Evolutionary conservation across 2,113 vertebrate genomes (phyloP), one percentile per base, ranked within the genome.

Genomic region (Benitochromis conjunctus): DNA sequence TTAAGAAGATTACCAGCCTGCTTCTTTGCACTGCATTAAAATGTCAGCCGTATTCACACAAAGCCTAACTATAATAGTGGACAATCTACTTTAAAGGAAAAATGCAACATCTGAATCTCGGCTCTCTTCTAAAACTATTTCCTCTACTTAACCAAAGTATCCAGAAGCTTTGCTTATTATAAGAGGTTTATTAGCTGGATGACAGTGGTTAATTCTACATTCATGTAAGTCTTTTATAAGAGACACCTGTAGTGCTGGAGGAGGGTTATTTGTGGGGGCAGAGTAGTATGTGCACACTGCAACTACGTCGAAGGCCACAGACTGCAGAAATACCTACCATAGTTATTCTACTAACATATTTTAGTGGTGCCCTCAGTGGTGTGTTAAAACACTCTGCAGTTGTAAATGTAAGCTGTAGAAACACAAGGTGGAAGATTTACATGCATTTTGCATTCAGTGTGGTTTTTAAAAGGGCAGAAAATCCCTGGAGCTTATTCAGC

Each of bases 171-270:
- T 53, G 18, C 71, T 51, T 31, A 31, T 53, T 10, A 46, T 71
- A 43, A 76, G 26, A 76, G 46, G 46, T 29, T 53, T 14, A 24
- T 16, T 31, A 43, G 60, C 11, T 64, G 26, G 57, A 80, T 43
- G 10, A 74, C 36, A 1, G 55, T 76, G 31, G 60, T 85, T 79
- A 83, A 74, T 74, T 78, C 55, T 43, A 66, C 34, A 4, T 78
- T 77, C 34, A 76, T 29, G 21, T 5, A 34, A 38, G 58, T 71
- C 21, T 66, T 76, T 31, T 51, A 31, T 21, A 76, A 66, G 26
- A 5, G 24, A 82, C 79, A 90, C 90, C 80, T 91, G 87, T 71
- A 64, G 57, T 54, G 56, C 84, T 57, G 14, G 41, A 83, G 66
- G 31, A 36, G 53, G 48, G 46, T 62, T 66, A 57, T 86, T 82